phyloP scores from a whole-genome alignment of 2,888 invertebrate genomes.

The Nomada fucata region DNA sequence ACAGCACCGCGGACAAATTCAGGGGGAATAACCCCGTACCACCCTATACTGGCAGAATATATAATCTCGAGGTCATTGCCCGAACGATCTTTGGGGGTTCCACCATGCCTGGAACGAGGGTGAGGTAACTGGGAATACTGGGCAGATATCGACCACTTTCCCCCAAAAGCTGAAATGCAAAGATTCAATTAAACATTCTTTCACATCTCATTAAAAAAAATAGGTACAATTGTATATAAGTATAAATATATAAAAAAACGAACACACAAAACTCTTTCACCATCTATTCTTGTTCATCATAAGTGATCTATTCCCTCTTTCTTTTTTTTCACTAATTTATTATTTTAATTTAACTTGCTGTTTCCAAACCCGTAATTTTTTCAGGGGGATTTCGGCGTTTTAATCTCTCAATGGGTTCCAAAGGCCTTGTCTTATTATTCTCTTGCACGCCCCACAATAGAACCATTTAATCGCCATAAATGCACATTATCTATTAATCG shows the following conservation, averaged over 20 bases:
- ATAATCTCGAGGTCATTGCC: slow-evolving; percentile 80
- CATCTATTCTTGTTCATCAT: not conserved
- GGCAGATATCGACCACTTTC: slow-evolving; percentile 70
- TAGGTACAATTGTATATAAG: not conserved
- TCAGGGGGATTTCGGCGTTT: too few relatives aligned
- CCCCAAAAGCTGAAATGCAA: slow-evolving; percentile 58
- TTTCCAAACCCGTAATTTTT: not conserved
- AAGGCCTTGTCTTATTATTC: not conserved
- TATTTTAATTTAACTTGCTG: not conserved
- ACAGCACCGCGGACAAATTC: slow-evolving; percentile 52
- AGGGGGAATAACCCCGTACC: slow-evolving; percentile 64
- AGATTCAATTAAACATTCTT: slow-evolving; percentile 37
- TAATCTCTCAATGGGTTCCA: not conserved
- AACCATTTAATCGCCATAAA: not conserved
- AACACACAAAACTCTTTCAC: not conserved
- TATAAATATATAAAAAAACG: not conserved
- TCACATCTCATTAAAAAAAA: not conserved
- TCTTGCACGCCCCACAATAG: not conserved
- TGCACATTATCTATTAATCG: not conserved
- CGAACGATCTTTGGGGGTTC: slow-evolving; percentile 82
- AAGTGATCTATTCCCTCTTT: not conserved
- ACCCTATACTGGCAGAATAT: slow-evolving; percentile 68
- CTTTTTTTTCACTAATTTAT: not conserved
- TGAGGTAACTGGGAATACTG: slow-evolving; percentile 74
- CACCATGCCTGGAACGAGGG: slow-evolving; percentile 77